Evolutionary conservation across 2,113 vertebrate species (phyloP), one percentile per base, ranked within the genome.

Genomic region (Sterna hirundo): DNA sequence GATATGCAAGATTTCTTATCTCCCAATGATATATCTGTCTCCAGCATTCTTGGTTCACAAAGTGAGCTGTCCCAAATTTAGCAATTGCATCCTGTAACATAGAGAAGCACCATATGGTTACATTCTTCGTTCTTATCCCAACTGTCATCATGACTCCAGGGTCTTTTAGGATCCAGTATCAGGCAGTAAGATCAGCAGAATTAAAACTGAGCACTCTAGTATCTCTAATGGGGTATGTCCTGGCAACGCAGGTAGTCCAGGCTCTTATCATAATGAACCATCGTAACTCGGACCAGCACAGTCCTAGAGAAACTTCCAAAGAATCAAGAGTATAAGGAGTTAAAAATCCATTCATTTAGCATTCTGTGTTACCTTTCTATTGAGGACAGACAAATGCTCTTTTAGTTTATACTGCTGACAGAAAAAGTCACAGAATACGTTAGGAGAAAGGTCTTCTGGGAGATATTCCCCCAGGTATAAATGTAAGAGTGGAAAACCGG

Each of bases 121-220:
- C 74, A 89, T 91, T 72, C 81, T 93, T 94, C 88, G 62, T 65
- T 93, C 86, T 94, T 93, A 95, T 86, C 69, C 57, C 62, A 84
- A 32, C 77, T 87, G 83, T 65, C 95, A 93, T 49, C 34, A n/a
- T 69, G 86, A 84, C 61, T 79, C 32, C 57, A 65, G 74, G 47
- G 69, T 82, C 72, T 78, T 87, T 90, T 78, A 82, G 54, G 61
- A 89, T 64, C 65, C 61, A 23, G 36, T 76, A 88, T 81, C 88
- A 93, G 64, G 52, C 57, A 92, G 72, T 78, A 65, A 90, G 65
- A 93, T 84, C 71, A 93, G 21, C 57, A 62, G 23, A 84, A 72
- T 68, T 65, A 86, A 92, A 93, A 84, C 19, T 57, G 32, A 88
- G 34, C 60, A n/a, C n/a, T 94, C 34, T 49, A 77, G 27, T 69